Conservation (phyloP, 2,113 vertebrate genomes). For the Candoia aspera region DNA sequence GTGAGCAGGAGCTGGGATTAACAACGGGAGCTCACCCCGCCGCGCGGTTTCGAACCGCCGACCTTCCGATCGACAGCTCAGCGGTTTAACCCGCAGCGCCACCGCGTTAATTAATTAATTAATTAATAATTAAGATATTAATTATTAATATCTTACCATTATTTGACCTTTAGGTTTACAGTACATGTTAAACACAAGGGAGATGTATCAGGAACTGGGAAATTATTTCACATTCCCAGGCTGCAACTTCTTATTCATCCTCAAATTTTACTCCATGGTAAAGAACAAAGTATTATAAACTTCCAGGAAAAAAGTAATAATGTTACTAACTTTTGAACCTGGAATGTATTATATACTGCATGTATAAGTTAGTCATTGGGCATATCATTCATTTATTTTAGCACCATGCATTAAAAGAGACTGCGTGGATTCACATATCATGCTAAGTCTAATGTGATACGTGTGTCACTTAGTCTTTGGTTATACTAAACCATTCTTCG, state of each 20-base stretch:
- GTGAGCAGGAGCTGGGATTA: no score
- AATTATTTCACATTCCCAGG: neutral
- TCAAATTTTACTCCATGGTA: neutral
- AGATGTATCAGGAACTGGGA: neutral
- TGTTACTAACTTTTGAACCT: neutral
- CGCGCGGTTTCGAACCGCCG: no score
- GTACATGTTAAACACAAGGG: neutral
- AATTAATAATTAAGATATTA: no score
- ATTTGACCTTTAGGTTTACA: neutral
- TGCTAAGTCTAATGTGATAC: no score
- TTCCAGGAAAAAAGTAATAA: neutral
- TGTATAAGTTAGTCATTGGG: neutral
- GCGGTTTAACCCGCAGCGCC: no score
- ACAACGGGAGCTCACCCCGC: no score
- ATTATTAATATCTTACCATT: slow-evolving; percentile 9
- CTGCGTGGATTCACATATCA: no score
- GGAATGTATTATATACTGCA: neutral
- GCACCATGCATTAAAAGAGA: neutral
- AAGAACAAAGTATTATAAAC: no score
- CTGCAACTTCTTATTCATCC: neutral
- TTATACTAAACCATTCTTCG: neutral
- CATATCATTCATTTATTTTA: neutral
- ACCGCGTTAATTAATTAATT: no score
- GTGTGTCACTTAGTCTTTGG: neutral
- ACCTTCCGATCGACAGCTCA: no score